phyloP scores from a whole-genome alignment of 2,113 vertebrate genomes.

The Hippocampus mohnikei region DNA sequence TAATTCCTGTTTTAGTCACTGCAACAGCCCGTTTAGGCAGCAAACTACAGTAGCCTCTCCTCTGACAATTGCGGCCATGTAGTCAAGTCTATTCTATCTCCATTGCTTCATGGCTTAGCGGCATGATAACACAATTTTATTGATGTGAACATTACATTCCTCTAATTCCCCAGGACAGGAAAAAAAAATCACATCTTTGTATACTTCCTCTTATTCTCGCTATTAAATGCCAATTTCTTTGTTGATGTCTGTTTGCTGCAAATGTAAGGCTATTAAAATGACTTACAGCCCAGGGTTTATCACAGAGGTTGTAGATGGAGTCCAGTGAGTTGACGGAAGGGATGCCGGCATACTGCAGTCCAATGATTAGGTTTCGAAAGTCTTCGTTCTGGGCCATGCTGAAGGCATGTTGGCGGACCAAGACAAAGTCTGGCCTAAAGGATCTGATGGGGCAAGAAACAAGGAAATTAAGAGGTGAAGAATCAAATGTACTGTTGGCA shows the following conservation, averaged over 20 bases:
- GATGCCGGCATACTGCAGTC: slow-evolving; percentile 90
- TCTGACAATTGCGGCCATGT: neutral
- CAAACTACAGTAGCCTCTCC: neutral
- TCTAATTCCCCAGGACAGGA: neutral
- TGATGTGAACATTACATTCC: neutral
- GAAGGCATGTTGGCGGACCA: slow-evolving; percentile 92
- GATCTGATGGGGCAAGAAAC: slow-evolving; percentile 72
- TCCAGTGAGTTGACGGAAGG: slow-evolving; percentile 92
- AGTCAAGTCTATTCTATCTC: neutral
- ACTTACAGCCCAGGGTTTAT: slow-evolving; percentile 96
- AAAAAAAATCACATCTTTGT: neutral
- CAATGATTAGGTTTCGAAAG: slow-evolving; percentile 92
- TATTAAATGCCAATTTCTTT: neutral
- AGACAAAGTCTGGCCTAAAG: slow-evolving; percentile 91
- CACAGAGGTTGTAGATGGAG: slow-evolving; percentile 95
- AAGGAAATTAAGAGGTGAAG: neutral
- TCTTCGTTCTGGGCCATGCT: slow-evolving; percentile 98
- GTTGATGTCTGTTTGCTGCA: neutral
- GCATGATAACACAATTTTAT: neutral
- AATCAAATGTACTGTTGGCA: neutral
- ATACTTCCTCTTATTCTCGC: neutral
- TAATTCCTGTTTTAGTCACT: neutral
- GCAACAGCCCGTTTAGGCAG: neutral
- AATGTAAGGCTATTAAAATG: neutral
- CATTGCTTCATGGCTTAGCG: neutral